These are phyloP conservation scores for Coelogynopora nodosa DNA, from an alignment of 2,888 invertebrate genomes.

Conservation along the genomic window DNA sequence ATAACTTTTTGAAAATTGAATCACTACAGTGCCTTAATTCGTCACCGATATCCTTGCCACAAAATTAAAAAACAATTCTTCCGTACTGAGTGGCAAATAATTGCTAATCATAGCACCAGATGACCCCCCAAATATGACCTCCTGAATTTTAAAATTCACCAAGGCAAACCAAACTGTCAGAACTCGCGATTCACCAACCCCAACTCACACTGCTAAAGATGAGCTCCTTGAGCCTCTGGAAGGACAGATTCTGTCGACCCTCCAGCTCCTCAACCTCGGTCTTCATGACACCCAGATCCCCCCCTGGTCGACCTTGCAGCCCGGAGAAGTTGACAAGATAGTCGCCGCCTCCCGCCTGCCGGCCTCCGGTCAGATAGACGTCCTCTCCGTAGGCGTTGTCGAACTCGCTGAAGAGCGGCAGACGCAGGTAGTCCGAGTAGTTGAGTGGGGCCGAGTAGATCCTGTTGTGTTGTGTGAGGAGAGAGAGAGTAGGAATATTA, in stretches of 20 bases:
- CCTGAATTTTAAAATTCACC: no score
- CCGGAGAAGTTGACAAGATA: not conserved
- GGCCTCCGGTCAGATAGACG: not conserved
- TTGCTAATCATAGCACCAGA: no score
- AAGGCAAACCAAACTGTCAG: no score
- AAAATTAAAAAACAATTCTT: no score
- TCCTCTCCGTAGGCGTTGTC: slow-evolving; percentile 50
- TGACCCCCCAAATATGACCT: no score
- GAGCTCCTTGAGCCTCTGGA: slow-evolving; percentile 59
- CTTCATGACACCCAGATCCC: slow-evolving; percentile 54
- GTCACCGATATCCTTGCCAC: no score
- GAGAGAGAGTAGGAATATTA: not conserved
- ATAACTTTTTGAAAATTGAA: no score
- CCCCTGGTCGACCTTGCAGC: slow-evolving; percentile 42
- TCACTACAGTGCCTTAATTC: no score
- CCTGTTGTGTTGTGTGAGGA: slow-evolving; percentile 48
- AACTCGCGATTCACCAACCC: no score
- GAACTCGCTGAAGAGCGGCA: slow-evolving; percentile 53
- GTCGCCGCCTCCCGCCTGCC: not conserved
- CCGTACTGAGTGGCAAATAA: no score
- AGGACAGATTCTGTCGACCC: slow-evolving; percentile 57
- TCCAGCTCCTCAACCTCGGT: slow-evolving; percentile 59
- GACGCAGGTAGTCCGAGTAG: slow-evolving; percentile 53
- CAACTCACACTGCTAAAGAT: slow-evolving; percentile 55
- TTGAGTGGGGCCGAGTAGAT: slow-evolving; percentile 55